Evolutionary conservation across 35 echinoderm and acorn worm genomes (phyloP).

Genomic region (Anneissia japonica): DNA sequence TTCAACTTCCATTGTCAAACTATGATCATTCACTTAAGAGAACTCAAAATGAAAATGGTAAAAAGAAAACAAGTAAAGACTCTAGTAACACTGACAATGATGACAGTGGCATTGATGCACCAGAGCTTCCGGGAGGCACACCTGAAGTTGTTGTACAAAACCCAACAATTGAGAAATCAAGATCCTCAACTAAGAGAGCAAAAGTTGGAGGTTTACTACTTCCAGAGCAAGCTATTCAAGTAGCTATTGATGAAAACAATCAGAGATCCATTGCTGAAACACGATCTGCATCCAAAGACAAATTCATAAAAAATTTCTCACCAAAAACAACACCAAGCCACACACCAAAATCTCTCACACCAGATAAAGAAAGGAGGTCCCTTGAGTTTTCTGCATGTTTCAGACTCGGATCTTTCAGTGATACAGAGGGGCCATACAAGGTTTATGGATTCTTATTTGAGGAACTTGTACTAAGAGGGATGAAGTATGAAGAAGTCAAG

Average conservation of each 20-base stretch:
- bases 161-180: neutral
- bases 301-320: neutral
- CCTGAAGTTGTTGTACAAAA: neutral
- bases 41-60: neutral
- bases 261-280: neutral
- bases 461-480: conserved; percentile 65
- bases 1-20: neutral
- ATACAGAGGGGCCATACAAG: neutral
- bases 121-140: neutral
- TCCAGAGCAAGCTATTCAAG: neutral
- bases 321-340: neutral
- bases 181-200: neutral
- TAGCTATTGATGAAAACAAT: neutral
- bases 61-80: conserved; percentile 11
- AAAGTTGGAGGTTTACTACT: neutral
- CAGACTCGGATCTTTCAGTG: neutral
- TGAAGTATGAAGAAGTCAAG: conserved; percentile 58
- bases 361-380: neutral
- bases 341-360: neutral
- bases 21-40: neutral
- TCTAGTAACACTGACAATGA: neutral
- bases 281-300: neutral
- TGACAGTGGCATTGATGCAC: neutral
- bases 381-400: neutral
- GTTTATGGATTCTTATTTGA: conserved; percentile 93